Percentiles rank a stretch among this genome's conserved stretches.
phyloP scores from a whole-genome alignment of 2,888 invertebrate genomes.

The Pristionchus japonicus region DNA sequence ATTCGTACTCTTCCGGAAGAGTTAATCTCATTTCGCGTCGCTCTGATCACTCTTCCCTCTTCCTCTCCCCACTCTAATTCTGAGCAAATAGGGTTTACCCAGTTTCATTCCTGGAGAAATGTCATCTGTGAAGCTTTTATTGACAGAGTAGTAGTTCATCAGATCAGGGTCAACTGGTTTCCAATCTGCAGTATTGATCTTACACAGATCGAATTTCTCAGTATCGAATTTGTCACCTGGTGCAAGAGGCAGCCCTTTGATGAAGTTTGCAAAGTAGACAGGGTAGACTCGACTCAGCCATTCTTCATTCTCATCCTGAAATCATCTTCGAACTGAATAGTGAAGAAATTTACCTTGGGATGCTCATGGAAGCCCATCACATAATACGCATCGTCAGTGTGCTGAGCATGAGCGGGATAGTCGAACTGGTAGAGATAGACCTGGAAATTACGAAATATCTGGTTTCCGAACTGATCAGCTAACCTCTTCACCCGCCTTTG shows the following conservation, averaged over 20 bases:
- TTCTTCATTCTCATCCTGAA: slow-evolving; percentile 33
- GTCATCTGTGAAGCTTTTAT: slow-evolving; percentile 34
- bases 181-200: background rate
- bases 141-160: slow-evolving; percentile 42
- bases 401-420: background rate
- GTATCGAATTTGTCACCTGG: background rate
- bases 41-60: no score
- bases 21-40: no score
- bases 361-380: slow-evolving; percentile 41
- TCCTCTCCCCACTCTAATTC: no score
- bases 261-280: slow-evolving; percentile 39
- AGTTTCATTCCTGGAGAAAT: background rate
- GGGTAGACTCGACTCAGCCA: slow-evolving; percentile 24
- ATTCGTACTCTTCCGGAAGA: no score
- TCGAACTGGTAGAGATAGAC: slow-evolving; percentile 44
- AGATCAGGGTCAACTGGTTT: background rate
- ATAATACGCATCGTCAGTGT: slow-evolving; percentile 20
- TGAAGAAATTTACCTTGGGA: background rate
- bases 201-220: background rate
- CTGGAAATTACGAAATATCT: background rate
- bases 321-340: background rate
- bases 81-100: no score
- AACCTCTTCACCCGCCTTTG: background rate
- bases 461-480: no score
- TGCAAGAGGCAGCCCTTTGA: background rate